Evolutionary conservation across 2,797 vertebrate genomes (phyloP), one percentile per base, ranked within the genome.

Genomic region (Halcyon chelicuti): DNA sequence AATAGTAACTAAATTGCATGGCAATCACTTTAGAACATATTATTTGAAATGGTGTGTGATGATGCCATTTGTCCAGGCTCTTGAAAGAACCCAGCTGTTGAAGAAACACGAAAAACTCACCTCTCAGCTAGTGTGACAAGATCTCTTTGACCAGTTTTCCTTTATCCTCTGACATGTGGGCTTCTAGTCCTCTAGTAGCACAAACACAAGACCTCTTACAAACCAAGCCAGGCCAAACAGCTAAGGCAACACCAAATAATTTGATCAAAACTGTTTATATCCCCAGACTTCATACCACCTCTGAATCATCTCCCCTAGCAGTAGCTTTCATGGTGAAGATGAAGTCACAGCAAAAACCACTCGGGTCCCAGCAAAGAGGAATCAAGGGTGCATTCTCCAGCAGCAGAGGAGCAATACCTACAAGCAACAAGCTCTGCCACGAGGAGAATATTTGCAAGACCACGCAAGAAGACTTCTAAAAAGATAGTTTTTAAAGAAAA

Each of bases 61-160:
- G 78, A 62, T 19, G 17, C 21, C 9, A 93, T 83, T 83, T 72
- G 54, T 49, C 46, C 37, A 77, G 25, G 61, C 75, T 91, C 72
- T 37, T 93, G 65, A 83, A 83, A 77, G 68, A 58, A 72, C 84
- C 39, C 58, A 86, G 37, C 84, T 93, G 71, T 49, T 91, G 51
- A 73, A 75, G 21, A 79, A 81, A 82, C 49, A 77, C 22, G 5
- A 80, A 87, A 61, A 86, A 68, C 78, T 88, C 63, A 67, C 84
- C 51, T 92, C 44, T 57, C 67, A 66, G 23, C 55, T 25, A 49
- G 33, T 8, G 5, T 15, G 51, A 62, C 60, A 71, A 84, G 67
- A 70, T 4, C 52, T 82, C 42, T 71, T 23, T 61, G 42, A 72
- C 52, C 75, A 51, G 16, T 29, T 78, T 60, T 65, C 57, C 74